A percentile compares a stretch with the other conserved stretches of the same genome.
Evolutionary conservation across 1,140 invertebrate genomes (phyloP).

Genomic region (Grapholita molesta): DNA sequence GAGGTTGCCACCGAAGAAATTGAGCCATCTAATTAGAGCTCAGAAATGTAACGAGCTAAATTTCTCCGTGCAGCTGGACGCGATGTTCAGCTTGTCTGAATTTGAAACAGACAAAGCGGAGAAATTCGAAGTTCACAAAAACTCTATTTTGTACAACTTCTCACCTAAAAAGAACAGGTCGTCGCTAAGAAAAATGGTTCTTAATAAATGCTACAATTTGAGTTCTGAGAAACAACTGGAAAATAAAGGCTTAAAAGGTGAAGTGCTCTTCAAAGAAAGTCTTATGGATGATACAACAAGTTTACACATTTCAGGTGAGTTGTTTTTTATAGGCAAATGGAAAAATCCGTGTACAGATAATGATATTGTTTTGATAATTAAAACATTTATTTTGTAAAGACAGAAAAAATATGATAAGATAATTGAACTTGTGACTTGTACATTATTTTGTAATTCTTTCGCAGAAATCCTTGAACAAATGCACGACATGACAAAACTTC

Average conservation of each 20-base stretch:
- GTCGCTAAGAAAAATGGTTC: constrained; percentile 51
- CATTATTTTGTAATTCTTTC: constrained; percentile 31
- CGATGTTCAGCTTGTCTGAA: constrained; percentile 43
- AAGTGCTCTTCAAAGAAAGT: constrained; percentile 30
- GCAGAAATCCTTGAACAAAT: constrained; percentile 71
- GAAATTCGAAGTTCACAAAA: constrained; percentile 23
- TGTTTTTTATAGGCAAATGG: constrained; percentile 23
- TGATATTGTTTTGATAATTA: no score
- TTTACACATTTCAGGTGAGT: constrained; percentile 68
- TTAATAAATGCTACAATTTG: constrained; percentile 37
- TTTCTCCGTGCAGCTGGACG: constrained; percentile 60
- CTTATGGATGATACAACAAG: constrained; percentile 55
- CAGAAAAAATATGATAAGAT: no score
- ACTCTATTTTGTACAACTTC: constrained; percentile 51
- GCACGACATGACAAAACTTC: constrained; percentile 52
- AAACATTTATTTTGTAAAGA: no score
- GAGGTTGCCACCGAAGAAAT: constrained; percentile 45
- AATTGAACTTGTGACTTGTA: no score
- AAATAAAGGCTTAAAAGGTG: constrained; percentile 20
- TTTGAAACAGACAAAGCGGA: constrained; percentile 20
- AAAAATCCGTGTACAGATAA: no score
- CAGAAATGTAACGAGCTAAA: constrained; percentile 49
- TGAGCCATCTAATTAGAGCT: constrained; percentile 48
- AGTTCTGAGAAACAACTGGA: background rate
- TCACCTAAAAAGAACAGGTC: constrained; percentile 48